Base-by-base conservation (phyloP, 2,113 vertebrate genomes). In the Leptobrachium ailaonicum region DNA sequence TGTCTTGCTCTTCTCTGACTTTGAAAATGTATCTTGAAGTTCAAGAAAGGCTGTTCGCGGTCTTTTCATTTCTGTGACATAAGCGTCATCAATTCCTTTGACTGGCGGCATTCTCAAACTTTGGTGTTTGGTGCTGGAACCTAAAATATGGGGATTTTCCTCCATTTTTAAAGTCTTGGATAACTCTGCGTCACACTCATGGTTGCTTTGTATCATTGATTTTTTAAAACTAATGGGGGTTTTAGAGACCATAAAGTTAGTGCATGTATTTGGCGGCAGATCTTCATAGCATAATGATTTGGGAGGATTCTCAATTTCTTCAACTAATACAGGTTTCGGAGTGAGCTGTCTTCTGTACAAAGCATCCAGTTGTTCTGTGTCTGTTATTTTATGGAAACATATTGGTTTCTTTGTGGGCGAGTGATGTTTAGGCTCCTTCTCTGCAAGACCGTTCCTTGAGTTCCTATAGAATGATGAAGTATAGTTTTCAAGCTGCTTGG, bases 11-110 rank as follows among this genome's bases (percentile, higher is more conserved):
- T 85, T 87, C 43, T 82, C 85, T n/a, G 89, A 84, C 80, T 88
- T 95, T 64, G 88, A 91, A 84, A 93, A 95, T 60, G 88, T 86
- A 62, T 90, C 75, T 69, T 94, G 93, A 67, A 95, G 86, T 2
- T 93, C 88, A 42, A 89, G 73, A 41, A 92, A 83, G 4, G 64
- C 62, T 62, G 58, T 80, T 2, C 83, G 83, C 47, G 80, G 70
- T 44, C n/a, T 76, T 76, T 87, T 45, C 53, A 71, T 41, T 73
- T 87, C 82, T 66, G 32, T 68, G 58, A 80, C 74, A 58, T 80
- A 77, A 71, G 32, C 66, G 58, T 80, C 74, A 58, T 80, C 75
- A 71, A 86, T 85, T 83, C 81, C 75, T 67, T 76, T 75, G 73
- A 77, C 63, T 71, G 14, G 40, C 54, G 41, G 76, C 58, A 44